A percentile compares a stretch with the other conserved stretches of the same genome.
Evolutionary conservation across 2,797 vertebrate species (phyloP).

Genomic region (Dendrocincla tyrannina): DNA sequence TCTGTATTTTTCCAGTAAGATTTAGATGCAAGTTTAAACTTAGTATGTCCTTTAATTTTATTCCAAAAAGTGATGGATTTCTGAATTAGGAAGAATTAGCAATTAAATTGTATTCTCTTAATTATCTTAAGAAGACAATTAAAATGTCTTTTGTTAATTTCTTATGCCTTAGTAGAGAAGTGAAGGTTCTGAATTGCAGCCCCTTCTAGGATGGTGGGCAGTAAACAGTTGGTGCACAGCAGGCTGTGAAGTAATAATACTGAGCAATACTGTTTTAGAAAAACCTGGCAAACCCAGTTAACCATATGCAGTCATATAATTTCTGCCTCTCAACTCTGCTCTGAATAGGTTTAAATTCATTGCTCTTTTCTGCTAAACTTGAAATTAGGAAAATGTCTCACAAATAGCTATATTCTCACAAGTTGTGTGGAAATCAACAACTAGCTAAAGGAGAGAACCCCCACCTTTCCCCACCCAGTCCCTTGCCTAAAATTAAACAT

Average conservation of each 20-base stretch:
- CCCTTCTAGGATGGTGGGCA: background rate
- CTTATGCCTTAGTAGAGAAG: background rate
- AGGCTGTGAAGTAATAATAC: constrained; percentile 12
- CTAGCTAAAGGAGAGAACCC: background rate
- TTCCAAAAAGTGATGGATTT: background rate
- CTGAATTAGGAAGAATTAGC: background rate
- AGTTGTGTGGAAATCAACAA: background rate
- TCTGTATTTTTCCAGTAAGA: background rate
- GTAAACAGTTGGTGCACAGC: constrained; percentile 54
- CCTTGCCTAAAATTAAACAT: background rate
- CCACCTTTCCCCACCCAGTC: background rate
- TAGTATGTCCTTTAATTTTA: background rate
- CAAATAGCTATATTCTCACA: background rate
- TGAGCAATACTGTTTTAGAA: background rate
- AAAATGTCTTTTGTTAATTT: background rate
- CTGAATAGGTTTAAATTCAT: background rate
- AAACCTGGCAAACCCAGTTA: constrained; percentile 31
- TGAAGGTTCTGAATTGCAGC: background rate
- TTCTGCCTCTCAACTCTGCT: constrained; percentile 5
- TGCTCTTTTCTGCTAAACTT: background rate
- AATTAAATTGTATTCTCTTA: background rate
- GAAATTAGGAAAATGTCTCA: background rate
- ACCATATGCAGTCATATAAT: background rate
- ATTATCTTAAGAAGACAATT: background rate
- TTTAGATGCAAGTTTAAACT: background rate